phyloP scores from a whole-genome alignment of 23 tunicate species.

The Halocynthia roretzi region DNA sequence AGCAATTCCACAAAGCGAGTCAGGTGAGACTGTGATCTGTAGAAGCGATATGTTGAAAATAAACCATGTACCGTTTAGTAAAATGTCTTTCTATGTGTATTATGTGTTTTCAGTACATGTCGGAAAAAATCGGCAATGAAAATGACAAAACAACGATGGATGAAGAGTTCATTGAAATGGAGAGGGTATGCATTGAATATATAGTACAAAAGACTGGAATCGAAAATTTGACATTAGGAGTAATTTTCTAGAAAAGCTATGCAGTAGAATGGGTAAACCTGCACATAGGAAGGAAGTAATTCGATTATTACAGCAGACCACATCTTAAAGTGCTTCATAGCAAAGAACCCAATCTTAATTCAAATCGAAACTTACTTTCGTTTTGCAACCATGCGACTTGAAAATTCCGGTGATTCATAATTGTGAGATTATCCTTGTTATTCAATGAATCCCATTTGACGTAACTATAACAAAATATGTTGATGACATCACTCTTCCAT shows the following conservation, averaged over 20 bases:
- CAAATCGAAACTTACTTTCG: no score
- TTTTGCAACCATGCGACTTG: no score
- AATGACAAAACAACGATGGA: constrained; percentile 91
- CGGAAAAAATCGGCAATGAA: constrained; percentile 85
- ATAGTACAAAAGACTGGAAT: background rate
- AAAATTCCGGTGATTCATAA: no score
- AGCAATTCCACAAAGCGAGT: constrained; percentile 87
- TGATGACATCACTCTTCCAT: no score
- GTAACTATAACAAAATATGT: no score
- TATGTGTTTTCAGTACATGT: constrained; percentile 52
- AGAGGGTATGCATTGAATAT: constrained; percentile 43
- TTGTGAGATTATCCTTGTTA: no score
- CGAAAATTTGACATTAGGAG: constrained; percentile 54
- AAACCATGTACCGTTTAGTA: background rate
- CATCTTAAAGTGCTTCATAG: no score
- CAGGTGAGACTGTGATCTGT: constrained; percentile 31
- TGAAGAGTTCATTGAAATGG: constrained; percentile 90
- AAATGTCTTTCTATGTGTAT: background rate
- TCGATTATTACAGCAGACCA: no score
- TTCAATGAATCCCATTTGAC: no score
- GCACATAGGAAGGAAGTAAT: no score
- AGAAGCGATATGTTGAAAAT: background rate
- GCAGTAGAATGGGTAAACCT: no score
- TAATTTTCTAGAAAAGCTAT: constrained; percentile 35
- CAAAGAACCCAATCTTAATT: no score